Evolutionary conservation across 1,140 invertebrate species (phyloP), one percentile per base, ranked within the genome.

Genomic region (Heliconius congener): DNA sequence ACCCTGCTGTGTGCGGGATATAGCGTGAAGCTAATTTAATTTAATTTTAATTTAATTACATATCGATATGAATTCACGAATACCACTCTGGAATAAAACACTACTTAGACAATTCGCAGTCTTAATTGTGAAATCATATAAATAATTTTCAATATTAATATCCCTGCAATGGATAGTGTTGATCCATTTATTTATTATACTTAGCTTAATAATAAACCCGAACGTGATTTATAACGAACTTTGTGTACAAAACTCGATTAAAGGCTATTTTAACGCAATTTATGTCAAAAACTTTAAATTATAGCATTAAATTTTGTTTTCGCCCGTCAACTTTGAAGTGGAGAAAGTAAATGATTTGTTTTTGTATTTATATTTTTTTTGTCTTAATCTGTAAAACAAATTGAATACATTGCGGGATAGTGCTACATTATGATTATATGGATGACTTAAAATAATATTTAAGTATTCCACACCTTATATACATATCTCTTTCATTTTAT

Each of bases 251-350:
- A 80, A 72, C 73, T 80, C 57, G n/a, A 81, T 76, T 52, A 81
- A 75, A 71, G n/a, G 80, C 42, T 76, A 73, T 81, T 78, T 75
- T 75, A 66, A 78, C 57, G 73, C 73, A 75, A 81, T 81, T 81
- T 76, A 73, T 30, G 74, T 73, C 74, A 73, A 52, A 77, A 82
- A 82, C 42, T 79, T 82, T 77, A 75, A 42, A 82, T 82, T 79
- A 77, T 82, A 57, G 71, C 55, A 80, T 76, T 76, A 52, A 80
- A 80, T 72, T 76, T 80, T 72, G 70, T 74, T 79, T 79, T 80
- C 57, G 74, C 19, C 71, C 71, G 73, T 37, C 37, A 11, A 72
- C 37, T 72, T 71, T 39, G 39, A 34, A 30, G 27, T 52, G 50
- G 46, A 11, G 6, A 50, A 50, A 46, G 73, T 50, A 16, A 30